These are phyloP conservation scores for Podarcis muralis DNA, from an alignment of 2,113 vertebrate genomes.

Conservation along the genomic window DNA sequence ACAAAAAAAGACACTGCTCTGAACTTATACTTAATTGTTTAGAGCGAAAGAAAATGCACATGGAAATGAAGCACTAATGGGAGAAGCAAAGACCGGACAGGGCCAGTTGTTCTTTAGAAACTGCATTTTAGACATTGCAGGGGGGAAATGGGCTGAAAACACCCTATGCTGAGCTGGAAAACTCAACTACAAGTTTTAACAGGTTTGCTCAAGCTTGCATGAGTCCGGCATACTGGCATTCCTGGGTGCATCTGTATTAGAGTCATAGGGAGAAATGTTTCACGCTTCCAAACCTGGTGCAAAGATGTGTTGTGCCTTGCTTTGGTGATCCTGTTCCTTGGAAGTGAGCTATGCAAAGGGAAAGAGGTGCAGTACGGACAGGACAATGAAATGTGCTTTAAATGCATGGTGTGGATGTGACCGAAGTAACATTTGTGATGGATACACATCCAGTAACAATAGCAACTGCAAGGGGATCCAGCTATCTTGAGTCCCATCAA, in stretches of 20 bases:
- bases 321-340: no score
- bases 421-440: fast-evolving
- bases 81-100: neutral
- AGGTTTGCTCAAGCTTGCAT: no score
- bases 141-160: neutral
- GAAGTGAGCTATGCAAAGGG: no score
- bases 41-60: neutral
- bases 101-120: neutral
- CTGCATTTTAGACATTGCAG: neutral
- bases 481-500: neutral
- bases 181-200: neutral
- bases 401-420: no score
- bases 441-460: fast-evolving
- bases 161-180: neutral
- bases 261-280: no score
- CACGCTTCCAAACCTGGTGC: no score
- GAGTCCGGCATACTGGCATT: no score
- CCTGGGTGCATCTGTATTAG: no score
- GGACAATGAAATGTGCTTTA: no score
- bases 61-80: neutral
- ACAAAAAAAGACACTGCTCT: neutral
- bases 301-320: no score
- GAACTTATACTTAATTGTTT: neutral
- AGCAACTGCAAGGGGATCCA: neutral
- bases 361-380: no score